Evolutionary conservation across 2,888 invertebrate species (phyloP).

Genomic region (Campopleginae sp.): DNA sequence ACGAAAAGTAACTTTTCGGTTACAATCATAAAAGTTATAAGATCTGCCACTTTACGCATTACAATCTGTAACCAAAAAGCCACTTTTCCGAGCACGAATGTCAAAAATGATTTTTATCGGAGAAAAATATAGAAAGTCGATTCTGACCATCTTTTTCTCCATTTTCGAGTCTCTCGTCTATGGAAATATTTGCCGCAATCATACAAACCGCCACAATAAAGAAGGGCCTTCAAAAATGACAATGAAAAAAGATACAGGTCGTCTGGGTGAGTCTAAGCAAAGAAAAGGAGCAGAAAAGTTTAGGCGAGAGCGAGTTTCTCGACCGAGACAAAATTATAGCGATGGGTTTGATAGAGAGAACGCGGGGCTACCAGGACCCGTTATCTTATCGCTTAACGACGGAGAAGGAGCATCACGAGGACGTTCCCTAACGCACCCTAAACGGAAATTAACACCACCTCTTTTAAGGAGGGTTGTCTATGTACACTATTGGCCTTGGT

Average conservation of each 20-base stretch:
- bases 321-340: slow-evolving; percentile 51
- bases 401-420: slow-evolving; percentile 74
- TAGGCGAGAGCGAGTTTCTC: background rate
- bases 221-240: background rate
- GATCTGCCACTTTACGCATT: no score
- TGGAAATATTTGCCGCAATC: background rate
- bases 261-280: background rate
- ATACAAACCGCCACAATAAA: background rate
- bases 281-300: background rate
- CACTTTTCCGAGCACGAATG: no score
- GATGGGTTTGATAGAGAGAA: slow-evolving; percentile 28
- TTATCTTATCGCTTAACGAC: slow-evolving; percentile 82
- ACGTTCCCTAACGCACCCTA: slow-evolving; percentile 78
- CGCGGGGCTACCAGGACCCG: slow-evolving; percentile 69
- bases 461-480: slow-evolving; percentile 47
- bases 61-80: no score
- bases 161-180: background rate
- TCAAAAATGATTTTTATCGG: background rate
- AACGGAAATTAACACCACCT: slow-evolving; percentile 83
- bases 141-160: no score
- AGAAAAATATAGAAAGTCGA: background rate
- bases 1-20: no score
- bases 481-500: slow-evolving; percentile 29
- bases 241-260: background rate
- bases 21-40: no score